Percentiles rank a stretch among this genome's conserved stretches.
phyloP scores from a whole-genome alignment of 2,888 invertebrate species.

The Entomobrya multifasciata region DNA sequence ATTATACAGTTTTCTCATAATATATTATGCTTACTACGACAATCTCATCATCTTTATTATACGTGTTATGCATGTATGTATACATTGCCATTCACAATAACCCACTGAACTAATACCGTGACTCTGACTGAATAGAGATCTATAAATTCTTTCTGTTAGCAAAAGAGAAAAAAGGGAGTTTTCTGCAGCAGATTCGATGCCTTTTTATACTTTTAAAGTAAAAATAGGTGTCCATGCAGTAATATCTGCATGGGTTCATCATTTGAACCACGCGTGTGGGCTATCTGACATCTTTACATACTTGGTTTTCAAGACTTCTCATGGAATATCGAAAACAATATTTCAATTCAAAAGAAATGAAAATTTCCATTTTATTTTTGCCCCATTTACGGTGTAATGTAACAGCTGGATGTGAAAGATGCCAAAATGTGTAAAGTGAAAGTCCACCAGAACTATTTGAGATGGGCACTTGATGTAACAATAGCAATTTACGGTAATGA shows the following conservation, averaged over 20 bases:
- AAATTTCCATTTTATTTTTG: neutral
- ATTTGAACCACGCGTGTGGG: slow-evolving; percentile 19
- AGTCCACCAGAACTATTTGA: no score
- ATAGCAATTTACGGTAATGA: neutral
- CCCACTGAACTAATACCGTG: no score
- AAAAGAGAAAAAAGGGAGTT: neutral
- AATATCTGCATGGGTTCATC: slow-evolving; percentile 11
- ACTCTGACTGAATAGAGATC: no score
- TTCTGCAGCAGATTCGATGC: neutral
- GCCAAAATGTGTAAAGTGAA: no score
- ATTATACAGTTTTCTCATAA: neutral
- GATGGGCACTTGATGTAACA: neutral
- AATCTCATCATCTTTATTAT: neutral
- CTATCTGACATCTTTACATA: slow-evolving; percentile 2
- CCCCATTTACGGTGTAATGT: no score
- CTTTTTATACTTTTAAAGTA: neutral
- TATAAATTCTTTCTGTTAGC: no score
- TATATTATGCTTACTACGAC: neutral
- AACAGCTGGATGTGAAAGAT: no score
- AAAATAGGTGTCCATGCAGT: slow-evolving; percentile 1
- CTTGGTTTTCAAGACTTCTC: slow-evolving; percentile 18
- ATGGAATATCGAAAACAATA: slow-evolving; percentile 27
- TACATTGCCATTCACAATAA: no score
- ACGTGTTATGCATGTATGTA: no score
- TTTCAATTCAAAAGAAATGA: slow-evolving; percentile 25